These are phyloP conservation scores for Erebia palarica DNA, from an alignment of 2,888 invertebrate genomes.

Conservation along the genomic window DNA sequence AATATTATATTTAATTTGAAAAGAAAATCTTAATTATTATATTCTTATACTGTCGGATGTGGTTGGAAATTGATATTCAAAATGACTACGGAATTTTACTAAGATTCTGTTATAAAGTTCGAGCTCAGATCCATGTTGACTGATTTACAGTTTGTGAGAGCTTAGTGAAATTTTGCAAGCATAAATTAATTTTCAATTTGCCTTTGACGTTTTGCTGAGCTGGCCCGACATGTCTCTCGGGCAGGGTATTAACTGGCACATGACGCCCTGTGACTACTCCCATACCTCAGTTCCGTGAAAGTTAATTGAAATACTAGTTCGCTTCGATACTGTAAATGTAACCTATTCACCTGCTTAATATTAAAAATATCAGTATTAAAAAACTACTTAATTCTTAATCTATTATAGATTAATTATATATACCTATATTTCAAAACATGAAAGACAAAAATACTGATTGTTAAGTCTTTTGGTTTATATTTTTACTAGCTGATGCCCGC, in stretches of 20 bases:
- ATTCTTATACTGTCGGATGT: neutral
- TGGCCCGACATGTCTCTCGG: constrained; percentile 71
- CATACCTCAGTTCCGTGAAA: constrained; percentile 43
- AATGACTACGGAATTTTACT: constrained; percentile 6
- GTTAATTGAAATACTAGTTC: constrained; percentile 44
- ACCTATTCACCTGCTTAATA: too few species aligned
- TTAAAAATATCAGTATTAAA: too few species aligned
- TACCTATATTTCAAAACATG: too few species aligned
- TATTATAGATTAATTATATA: too few species aligned
- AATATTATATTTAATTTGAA: too few species aligned
- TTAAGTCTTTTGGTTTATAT: too few species aligned
- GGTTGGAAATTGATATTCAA: neutral
- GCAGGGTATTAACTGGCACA: constrained; percentile 73
- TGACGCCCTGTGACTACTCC: constrained; percentile 66
- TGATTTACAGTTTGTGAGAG: constrained; percentile 64
- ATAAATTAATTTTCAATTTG: constrained; percentile 83
- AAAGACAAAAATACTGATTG: too few species aligned
- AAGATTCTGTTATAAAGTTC: constrained; percentile 21
- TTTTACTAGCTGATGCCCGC: too few species aligned
- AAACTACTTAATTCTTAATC: too few species aligned
- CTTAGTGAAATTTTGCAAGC: constrained; percentile 70
- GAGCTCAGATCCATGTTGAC: constrained; percentile 42
- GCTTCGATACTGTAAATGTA: too few species aligned
- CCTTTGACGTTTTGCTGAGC: constrained; percentile 81
- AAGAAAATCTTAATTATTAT: too few species aligned